Evolutionary conservation across 2,113 vertebrate species (phyloP), one percentile per base, ranked within the genome.

Genomic region (Colius striatus): DNA sequence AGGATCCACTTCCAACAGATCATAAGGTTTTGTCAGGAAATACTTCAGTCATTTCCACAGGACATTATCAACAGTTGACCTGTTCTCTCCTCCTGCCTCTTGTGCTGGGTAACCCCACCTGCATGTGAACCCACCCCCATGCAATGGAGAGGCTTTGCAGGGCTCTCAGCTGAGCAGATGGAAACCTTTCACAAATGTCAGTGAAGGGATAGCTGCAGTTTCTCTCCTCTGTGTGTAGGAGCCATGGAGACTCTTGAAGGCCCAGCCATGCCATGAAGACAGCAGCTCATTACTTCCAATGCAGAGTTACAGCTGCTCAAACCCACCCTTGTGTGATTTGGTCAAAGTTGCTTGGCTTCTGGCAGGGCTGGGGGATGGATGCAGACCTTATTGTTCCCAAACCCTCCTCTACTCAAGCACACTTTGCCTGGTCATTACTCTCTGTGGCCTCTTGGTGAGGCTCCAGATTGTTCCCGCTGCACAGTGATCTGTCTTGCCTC

Each of bases 401-500:
- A 57, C 32, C 6, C 23, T 43, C 13, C 50, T 53, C 41, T 50
- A 16, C 9, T 50, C 1, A 11, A 71, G 48, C 70, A 21, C 30
- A 5, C 11, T 57, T 51, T 13, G 53, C 71, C 57, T 67, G 48
- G 5, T 67, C 41, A 1, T 21, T 73, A 13, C 48, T 68, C 66
- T 57, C 27, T 19, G 30, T 57, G 65, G 27, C n/a, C 25, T 71
- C 76, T 38, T 13, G 6, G 2, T 19, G 10, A 10, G 20, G 30
- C 55, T 84, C 65, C 30, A 14, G 27, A 27, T 21, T 13, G 51
- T 54, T 30, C 30, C 50, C 15, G 3, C 12, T 19, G 41, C 47
- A 2, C 53, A 25, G 18, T 12, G 34, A 54, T 84, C 63, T 50
- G 1, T 34, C 55, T 77, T 1, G 0, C 54, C 5, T 1, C 54